These are phyloP conservation scores for Tenthredo scrophulariae DNA, from an alignment of 2,888 invertebrate species.

Conservation along the genomic window DNA sequence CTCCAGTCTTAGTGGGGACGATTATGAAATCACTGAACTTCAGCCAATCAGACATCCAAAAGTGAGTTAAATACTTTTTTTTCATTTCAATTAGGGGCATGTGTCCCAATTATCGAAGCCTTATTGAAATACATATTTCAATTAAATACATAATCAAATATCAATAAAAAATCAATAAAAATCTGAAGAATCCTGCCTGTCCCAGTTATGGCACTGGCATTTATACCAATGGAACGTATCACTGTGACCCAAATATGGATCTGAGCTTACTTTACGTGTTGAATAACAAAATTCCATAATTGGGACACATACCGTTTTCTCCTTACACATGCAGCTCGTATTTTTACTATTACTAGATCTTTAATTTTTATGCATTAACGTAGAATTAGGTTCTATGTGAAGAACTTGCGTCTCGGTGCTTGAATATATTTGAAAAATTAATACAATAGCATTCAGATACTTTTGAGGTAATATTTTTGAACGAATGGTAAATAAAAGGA, in stretches of 20 bases:
- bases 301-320: not conserved
- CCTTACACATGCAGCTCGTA: not conserved
- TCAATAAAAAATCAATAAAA: not conserved
- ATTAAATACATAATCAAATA: not conserved
- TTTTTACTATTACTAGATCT: not conserved
- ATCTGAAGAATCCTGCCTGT: not conserved
- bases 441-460: not conserved
- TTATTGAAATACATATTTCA: not conserved
- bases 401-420: not conserved
- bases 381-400: not conserved
- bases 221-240: not conserved
- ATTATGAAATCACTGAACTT: conserved; percentile 81
- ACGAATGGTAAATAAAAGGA: not conserved
- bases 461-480: not conserved
- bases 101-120: not conserved
- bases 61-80: conserved; percentile 67
- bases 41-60: conserved; percentile 68
- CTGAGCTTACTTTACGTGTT: not conserved
- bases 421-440: not conserved
- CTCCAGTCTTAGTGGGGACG: conserved; percentile 87
- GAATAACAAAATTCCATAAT: not conserved
- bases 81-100: not conserved
- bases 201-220: not conserved
- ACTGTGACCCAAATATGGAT: not conserved
- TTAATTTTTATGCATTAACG: not conserved